phyloP scores from a whole-genome alignment of 2,888 invertebrate genomes.

The Uloborus plumipes region DNA sequence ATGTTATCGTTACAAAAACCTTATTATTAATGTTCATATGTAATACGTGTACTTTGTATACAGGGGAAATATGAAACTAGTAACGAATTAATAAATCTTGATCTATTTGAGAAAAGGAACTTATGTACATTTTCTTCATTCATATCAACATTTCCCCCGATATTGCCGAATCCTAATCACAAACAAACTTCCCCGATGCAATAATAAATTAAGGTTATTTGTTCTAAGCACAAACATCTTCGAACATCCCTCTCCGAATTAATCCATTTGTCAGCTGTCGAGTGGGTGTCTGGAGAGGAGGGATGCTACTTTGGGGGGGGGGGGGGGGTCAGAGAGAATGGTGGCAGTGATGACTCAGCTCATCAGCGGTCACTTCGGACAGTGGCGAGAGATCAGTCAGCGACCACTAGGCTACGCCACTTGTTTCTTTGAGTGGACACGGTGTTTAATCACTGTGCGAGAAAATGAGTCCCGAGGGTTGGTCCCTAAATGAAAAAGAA shows the following conservation, averaged over 20 bases:
- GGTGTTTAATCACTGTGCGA: constrained; percentile 37
- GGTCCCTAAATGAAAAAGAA: constrained; percentile 12
- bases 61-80: too few relatives aligned
- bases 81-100: too few relatives aligned
- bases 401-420: constrained; percentile 30
- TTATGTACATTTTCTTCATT: too few relatives aligned
- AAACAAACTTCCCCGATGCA: neutral
- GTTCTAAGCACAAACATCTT: neutral
- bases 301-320: too few relatives aligned
- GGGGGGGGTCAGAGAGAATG: too few relatives aligned
- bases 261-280: constrained; percentile 35
- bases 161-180: neutral
- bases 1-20: too few relatives aligned
- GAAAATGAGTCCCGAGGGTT: constrained; percentile 5
- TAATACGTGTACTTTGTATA: too few relatives aligned
- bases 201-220: constrained; percentile 15
- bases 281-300: neutral
- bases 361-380: constrained; percentile 30
- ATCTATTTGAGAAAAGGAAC: too few relatives aligned
- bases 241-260: constrained; percentile 12
- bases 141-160: too few relatives aligned
- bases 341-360: constrained; percentile 40
- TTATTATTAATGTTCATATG: too few relatives aligned
- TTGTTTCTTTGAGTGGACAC: constrained; percentile 48
- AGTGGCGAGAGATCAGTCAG: constrained; percentile 34